phyloP scores from a whole-genome alignment of 1,140 invertebrate species.

The Drosophila kanapiae region DNA sequence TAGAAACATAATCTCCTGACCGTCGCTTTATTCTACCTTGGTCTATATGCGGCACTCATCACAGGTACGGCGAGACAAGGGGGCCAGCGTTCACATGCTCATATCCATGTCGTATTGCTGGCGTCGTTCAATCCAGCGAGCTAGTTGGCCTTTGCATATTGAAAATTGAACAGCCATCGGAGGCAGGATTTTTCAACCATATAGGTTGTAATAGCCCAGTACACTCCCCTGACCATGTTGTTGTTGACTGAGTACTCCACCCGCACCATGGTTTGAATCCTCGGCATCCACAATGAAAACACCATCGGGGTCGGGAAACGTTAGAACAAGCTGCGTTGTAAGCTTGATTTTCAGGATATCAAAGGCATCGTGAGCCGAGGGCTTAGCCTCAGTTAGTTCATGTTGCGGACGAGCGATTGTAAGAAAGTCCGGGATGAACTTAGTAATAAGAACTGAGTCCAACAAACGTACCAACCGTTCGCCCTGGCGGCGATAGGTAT shows the following conservation, averaged over 20 bases:
- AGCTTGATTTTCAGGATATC: no score
- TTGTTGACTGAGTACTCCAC: not conserved
- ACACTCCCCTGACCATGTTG: not conserved
- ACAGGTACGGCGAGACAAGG: no score
- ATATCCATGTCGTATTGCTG: constrained; percentile 8
- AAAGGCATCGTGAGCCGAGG: no score
- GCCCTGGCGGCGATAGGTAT: no score
- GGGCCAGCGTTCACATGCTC: not conserved
- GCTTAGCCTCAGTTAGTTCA: no score
- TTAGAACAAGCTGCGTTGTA: not conserved
- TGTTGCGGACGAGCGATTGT: no score
- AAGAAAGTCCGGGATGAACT: no score
- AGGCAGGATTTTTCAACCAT: not conserved
- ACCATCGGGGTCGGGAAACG: not conserved
- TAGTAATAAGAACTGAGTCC: no score
- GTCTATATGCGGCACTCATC: not conserved
- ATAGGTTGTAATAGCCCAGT: not conserved
- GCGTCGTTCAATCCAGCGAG: constrained; percentile 10
- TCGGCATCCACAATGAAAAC: not conserved
- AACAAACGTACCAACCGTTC: no score
- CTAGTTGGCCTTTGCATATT: constrained; percentile 2
- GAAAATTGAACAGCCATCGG: constrained; percentile 1
- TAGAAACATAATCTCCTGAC: not conserved
- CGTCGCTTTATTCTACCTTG: not conserved
- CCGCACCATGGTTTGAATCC: not conserved